These are phyloP conservation scores for Phalera bucephala DNA, from an alignment of 2,888 invertebrate genomes.

Conservation along the genomic window DNA sequence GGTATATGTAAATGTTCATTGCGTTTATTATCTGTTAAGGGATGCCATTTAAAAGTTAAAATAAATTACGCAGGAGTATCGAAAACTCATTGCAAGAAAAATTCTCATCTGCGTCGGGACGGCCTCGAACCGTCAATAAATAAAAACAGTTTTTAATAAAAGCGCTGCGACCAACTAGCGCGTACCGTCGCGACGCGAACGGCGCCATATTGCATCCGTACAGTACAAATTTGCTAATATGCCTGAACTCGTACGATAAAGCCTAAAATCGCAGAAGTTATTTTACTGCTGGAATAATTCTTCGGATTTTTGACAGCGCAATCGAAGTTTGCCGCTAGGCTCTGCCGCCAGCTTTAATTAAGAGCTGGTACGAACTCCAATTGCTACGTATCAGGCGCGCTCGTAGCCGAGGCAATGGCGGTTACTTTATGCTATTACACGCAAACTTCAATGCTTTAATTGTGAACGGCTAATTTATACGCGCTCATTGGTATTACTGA, in stretches of 20 bases:
- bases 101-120: constrained; percentile 51
- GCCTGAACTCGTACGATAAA: constrained; percentile 79
- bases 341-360: constrained; percentile 72
- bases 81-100: constrained; percentile 48
- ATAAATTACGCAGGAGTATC: too few species aligned
- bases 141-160: constrained; percentile 78
- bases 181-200: constrained; percentile 38
- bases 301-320: constrained; percentile 82
- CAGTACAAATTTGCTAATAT: constrained; percentile 78
- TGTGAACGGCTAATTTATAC: constrained; percentile 21
- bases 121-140: constrained; percentile 70
- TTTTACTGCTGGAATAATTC: constrained; percentile 79
- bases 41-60: too few species aligned
- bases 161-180: constrained; percentile 60
- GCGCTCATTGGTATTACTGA: constrained; percentile 7
- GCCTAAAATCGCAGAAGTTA: constrained; percentile 80
- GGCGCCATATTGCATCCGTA: constrained; percentile 73
- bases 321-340: constrained; percentile 81
- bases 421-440: constrained; percentile 49
- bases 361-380: constrained; percentile 63
- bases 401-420: constrained; percentile 39
- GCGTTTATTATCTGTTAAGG: too few species aligned
- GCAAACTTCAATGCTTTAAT: constrained; percentile 48
- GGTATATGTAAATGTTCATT: too few species aligned
- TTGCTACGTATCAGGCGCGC: constrained; percentile 57